These are phyloP conservation scores for Mycogona germanica DNA, from an alignment of 2,888 invertebrate genomes.

Conservation along the genomic window DNA sequence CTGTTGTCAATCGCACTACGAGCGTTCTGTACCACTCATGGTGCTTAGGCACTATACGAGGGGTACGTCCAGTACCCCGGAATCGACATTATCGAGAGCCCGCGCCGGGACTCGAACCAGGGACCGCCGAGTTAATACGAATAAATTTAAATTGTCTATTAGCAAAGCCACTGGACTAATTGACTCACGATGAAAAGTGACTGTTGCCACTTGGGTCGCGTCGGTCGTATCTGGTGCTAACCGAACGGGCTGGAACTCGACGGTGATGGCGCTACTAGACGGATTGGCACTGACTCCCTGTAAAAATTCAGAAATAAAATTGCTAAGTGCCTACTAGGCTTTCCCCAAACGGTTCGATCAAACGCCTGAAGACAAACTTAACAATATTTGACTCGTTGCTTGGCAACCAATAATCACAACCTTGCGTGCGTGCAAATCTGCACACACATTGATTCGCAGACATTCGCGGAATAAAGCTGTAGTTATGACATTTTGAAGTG, in stretches of 20 bases:
- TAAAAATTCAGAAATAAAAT: slow-evolving; percentile 24
- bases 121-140: background rate
- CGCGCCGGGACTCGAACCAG: too few species aligned
- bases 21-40: too few species aligned
- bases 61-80: too few species aligned
- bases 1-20: too few species aligned
- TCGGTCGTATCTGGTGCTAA: slow-evolving; percentile 50
- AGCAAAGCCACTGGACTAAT: background rate
- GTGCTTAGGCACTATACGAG: too few species aligned
- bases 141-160: slow-evolving; percentile 2
- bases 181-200: slow-evolving; percentile 44
- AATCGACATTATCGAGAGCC: too few species aligned
- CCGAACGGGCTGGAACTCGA: slow-evolving; percentile 52
- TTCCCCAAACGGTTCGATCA: background rate
- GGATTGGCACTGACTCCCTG: slow-evolving; percentile 45
- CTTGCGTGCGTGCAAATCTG: too few species aligned
- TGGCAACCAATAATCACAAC: background rate
- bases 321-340: slow-evolving; percentile 13
- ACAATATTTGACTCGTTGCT: background rate
- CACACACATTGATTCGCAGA: too few species aligned
- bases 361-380: background rate
- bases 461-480: background rate
- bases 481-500: too few species aligned
- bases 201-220: slow-evolving; percentile 49
- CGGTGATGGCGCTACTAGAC: slow-evolving; percentile 49